These are phyloP conservation scores for Eclectus roratus DNA, from an alignment of 2,113 vertebrate genomes.

Conservation along the genomic window DNA sequence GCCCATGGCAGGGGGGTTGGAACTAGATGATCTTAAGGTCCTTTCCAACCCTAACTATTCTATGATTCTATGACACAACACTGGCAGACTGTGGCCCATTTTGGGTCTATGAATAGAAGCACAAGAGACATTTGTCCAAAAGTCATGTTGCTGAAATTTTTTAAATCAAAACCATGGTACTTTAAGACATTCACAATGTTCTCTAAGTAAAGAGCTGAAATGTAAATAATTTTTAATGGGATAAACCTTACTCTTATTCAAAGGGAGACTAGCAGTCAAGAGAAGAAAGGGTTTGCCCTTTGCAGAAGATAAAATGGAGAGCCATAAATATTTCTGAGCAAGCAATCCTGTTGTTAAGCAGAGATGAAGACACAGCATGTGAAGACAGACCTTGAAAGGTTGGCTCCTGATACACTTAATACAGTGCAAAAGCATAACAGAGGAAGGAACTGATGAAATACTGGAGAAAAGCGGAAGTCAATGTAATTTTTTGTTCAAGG, in stretches of 20 bases:
- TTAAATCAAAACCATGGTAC: background rate
- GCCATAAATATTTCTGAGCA: background rate
- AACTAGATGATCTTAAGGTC: too few relatives aligned
- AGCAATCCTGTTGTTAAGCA: background rate
- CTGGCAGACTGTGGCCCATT: background rate
- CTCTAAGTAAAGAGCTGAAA: background rate
- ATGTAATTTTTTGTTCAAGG: background rate
- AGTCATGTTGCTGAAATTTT: background rate
- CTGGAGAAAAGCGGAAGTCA: background rate
- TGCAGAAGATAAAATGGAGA: background rate
- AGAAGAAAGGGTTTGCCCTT: background rate
- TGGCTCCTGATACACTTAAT: accelerated
- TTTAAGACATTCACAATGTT: background rate
- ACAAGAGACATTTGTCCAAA: background rate
- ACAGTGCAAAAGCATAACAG: background rate
- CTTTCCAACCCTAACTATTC: too few relatives aligned
- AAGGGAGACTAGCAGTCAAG: background rate
- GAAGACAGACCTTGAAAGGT: background rate
- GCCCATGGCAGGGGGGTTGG: too few relatives aligned
- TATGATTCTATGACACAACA: background rate
- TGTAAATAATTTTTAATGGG: background rate
- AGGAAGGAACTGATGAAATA: background rate
- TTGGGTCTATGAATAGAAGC: background rate
- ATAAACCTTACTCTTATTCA: background rate
- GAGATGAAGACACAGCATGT: background rate